Conservation (phyloP, 2,113 vertebrate species). For the Falco punctatus region DNA sequence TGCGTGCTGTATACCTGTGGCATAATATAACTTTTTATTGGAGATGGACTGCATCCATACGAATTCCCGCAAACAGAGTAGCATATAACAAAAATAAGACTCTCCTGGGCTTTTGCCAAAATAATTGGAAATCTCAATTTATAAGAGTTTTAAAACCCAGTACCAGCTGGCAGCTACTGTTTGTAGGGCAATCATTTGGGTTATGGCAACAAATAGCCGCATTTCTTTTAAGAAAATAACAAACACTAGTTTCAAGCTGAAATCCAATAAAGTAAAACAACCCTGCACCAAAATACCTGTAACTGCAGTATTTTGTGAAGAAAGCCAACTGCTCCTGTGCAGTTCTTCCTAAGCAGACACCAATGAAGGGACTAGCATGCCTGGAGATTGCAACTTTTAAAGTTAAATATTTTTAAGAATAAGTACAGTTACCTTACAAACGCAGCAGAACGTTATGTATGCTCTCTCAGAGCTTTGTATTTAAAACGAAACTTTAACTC, state of each 20-base stretch:
- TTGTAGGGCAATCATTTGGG: not conserved
- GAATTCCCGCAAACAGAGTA: not conserved
- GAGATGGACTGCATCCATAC: not conserved
- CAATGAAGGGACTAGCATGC: not conserved
- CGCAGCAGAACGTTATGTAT: not conserved
- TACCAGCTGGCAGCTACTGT: constrained; percentile 1
- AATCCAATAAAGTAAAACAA: not conserved
- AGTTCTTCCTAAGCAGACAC: not conserved
- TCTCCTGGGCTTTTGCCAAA: not conserved
- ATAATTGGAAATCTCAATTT: constrained; percentile 8
- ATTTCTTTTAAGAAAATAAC: not conserved
- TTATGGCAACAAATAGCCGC: not conserved
- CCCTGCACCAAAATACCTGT: not conserved
- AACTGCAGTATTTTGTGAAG: not conserved
- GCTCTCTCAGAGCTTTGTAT: not conserved
- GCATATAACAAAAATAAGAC: not conserved
- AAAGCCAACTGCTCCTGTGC: not conserved
- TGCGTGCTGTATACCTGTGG: not conserved
- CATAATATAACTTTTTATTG: not conserved
- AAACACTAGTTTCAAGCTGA: not conserved
- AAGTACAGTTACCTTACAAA: not conserved
- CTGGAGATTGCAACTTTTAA: not conserved
- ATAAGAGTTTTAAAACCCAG: not conserved
- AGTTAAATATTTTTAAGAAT: not conserved
- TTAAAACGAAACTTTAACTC: constrained; percentile 28